These are phyloP conservation scores for Calyptommatus sinebrachiatus DNA, from an alignment of 2,113 vertebrate species.

Conservation along the genomic window DNA sequence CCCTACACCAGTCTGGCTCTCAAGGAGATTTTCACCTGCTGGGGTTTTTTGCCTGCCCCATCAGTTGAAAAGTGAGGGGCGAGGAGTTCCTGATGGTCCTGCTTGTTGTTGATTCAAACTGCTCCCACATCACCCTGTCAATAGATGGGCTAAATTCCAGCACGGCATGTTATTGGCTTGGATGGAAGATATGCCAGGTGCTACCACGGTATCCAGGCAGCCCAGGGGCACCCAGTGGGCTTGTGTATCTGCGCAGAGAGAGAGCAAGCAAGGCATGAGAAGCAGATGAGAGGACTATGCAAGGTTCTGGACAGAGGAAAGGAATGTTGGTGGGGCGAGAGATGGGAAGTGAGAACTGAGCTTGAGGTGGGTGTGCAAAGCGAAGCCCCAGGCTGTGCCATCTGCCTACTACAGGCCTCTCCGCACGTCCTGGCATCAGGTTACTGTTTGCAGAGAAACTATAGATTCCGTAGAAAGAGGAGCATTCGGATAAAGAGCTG, in stretches of 20 bases:
- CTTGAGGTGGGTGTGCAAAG: not conserved
- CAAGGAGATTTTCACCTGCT: too few species aligned
- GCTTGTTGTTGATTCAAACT: not conserved
- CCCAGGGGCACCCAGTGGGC: not conserved
- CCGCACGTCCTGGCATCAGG: conserved; percentile 23
- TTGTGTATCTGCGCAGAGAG: too few species aligned
- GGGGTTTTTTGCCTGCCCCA: not conserved
- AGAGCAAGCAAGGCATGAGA: not conserved
- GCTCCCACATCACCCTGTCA: not conserved
- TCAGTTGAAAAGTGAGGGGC: not conserved
- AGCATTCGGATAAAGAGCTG: not conserved
- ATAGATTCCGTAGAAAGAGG: not conserved
- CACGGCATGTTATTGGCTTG: not conserved
- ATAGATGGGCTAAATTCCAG: not conserved
- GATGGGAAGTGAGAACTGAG: not conserved
- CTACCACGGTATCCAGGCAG: not conserved
- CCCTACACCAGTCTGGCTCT: too few species aligned
- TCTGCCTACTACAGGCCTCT: conserved; percentile 19
- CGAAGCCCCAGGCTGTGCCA: not conserved
- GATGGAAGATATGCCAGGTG: not conserved
- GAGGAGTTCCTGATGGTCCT: not conserved
- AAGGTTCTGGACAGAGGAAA: not conserved
- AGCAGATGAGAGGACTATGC: too few species aligned
- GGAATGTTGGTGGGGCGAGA: not conserved
- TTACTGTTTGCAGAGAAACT: conserved; percentile 19